A percentile compares a stretch with the other conserved stretches of the same genome.
phyloP scores from a whole-genome alignment of 2,888 invertebrate genomes.

The Antheraea assamensis region DNA sequence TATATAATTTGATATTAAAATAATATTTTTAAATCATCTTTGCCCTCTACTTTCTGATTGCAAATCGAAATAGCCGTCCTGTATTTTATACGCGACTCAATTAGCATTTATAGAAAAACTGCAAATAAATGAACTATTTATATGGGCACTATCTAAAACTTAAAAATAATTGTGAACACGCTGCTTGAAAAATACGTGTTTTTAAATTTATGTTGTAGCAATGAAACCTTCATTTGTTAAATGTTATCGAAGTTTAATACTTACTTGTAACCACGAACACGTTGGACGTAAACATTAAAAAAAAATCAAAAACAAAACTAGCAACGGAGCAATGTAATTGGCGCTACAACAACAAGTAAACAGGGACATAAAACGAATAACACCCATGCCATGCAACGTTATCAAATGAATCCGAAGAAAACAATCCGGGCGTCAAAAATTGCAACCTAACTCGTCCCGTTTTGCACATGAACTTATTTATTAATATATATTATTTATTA shows the following conservation, averaged over 20 bases:
- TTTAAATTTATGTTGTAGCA: neutral
- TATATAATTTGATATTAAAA: neutral
- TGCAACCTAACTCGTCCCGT: slow-evolving; percentile 55
- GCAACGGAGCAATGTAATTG: slow-evolving; percentile 50
- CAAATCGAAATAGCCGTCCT: neutral
- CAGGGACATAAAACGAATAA: slow-evolving; percentile 56
- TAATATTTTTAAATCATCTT: neutral
- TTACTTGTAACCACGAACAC: neutral
- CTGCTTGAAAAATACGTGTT: no score
- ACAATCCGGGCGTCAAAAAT: slow-evolving; percentile 43
- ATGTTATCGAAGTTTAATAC: neutral
- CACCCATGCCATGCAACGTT: slow-evolving; percentile 75
- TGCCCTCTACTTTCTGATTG: neutral
- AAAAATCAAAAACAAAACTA: slow-evolving; percentile 55
- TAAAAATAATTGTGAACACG: neutral
- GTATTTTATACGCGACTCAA: neutral
- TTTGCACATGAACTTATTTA: slow-evolving; percentile 47
- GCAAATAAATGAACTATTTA: neutral
- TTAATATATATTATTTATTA: no score
- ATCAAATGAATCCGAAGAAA: slow-evolving; percentile 42
- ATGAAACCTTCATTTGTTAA: neutral
- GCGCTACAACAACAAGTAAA: slow-evolving; percentile 54
- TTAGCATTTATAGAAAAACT: neutral
- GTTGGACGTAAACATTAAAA: slow-evolving; percentile 38
- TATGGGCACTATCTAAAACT: neutral